A percentile compares a stretch with the other conserved stretches of the same genome.
Conservation (phyloP, 2,113 vertebrate genomes). For the Microtus montanus region DNA sequence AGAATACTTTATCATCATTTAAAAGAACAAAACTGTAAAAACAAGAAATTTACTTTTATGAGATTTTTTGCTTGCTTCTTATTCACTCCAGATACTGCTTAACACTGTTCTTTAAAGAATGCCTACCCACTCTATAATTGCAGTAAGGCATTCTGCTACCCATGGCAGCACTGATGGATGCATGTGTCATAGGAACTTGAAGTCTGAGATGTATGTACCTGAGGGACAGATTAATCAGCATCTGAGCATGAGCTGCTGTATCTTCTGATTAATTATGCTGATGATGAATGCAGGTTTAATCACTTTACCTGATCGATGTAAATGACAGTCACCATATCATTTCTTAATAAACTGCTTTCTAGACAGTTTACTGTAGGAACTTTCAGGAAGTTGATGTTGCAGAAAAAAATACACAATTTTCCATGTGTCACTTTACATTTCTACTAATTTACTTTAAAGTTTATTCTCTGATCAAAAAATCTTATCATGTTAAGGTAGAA, state of each 20-base stretch:
- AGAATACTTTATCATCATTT: background rate
- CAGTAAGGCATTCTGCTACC: constrained; percentile 39
- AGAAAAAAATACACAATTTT: background rate
- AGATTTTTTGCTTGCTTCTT: background rate
- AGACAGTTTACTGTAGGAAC: constrained; percentile 58
- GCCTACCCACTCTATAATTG: constrained; percentile 47
- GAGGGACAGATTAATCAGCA: constrained; percentile 83
- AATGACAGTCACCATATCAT: constrained; percentile 66
- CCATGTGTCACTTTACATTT: constrained; percentile 33
- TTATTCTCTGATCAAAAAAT: constrained; percentile 19
- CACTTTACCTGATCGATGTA: constrained; percentile 76
- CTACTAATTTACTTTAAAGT: constrained; percentile 40
- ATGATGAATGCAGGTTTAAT: constrained; percentile 81
- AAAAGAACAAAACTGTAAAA: background rate
- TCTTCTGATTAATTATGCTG: constrained; percentile 82
- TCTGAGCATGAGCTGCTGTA: constrained; percentile 28
- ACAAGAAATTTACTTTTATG: background rate
- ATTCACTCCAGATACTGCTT: background rate
- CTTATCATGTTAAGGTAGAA: constrained; percentile 2
- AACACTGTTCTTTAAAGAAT: constrained; percentile 27
- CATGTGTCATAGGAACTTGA: constrained; percentile 77
- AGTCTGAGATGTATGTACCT: constrained; percentile 74
- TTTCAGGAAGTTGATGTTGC: constrained; percentile 49
- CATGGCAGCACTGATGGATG: constrained; percentile 75
- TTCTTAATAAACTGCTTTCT: constrained; percentile 74